phyloP scores from a whole-genome alignment of 2,888 invertebrate genomes.

The Hyles lineata region DNA sequence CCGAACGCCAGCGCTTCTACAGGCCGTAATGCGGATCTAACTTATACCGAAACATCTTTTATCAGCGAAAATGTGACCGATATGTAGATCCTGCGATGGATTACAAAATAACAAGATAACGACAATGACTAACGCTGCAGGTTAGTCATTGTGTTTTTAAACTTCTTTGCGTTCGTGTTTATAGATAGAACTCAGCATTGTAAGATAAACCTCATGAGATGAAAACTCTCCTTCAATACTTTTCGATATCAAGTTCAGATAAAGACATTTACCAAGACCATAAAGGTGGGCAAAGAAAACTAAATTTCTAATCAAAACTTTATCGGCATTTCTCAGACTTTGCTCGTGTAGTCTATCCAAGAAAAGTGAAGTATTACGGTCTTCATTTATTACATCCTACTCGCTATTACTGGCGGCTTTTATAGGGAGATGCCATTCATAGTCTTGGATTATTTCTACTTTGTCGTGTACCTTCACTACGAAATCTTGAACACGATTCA shows the following conservation, averaged over 20 bases:
- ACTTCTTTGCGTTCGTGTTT: neutral
- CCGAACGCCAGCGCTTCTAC: conserved; percentile 58
- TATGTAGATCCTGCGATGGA: conserved; percentile 21
- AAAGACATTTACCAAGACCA: conserved; percentile 7
- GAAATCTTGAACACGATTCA: no score
- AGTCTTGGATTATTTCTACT: no score
- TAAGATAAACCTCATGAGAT: neutral
- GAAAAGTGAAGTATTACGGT: neutral
- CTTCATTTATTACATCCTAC: neutral
- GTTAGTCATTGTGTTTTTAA: neutral
- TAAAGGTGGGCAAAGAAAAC: conserved; percentile 7
- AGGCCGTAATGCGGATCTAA: conserved; percentile 55
- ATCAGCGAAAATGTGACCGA: conserved; percentile 44
- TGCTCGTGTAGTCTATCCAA: neutral
- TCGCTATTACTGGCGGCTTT: neutral
- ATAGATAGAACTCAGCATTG: neutral
- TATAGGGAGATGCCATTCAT: neutral
- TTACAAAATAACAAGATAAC: conserved; percentile 11
- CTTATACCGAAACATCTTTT: conserved; percentile 54
- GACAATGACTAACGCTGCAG: neutral
- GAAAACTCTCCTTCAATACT: neutral
- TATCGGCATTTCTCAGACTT: conserved; percentile 5
- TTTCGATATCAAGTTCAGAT: conserved; percentile 9
- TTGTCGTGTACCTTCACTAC: no score
- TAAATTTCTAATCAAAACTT: conserved; percentile 22